Evolutionary conservation across 2,113 vertebrate species (phyloP), one percentile per base, ranked within the genome.

Genomic region (Kryptolebias marmoratus): DNA sequence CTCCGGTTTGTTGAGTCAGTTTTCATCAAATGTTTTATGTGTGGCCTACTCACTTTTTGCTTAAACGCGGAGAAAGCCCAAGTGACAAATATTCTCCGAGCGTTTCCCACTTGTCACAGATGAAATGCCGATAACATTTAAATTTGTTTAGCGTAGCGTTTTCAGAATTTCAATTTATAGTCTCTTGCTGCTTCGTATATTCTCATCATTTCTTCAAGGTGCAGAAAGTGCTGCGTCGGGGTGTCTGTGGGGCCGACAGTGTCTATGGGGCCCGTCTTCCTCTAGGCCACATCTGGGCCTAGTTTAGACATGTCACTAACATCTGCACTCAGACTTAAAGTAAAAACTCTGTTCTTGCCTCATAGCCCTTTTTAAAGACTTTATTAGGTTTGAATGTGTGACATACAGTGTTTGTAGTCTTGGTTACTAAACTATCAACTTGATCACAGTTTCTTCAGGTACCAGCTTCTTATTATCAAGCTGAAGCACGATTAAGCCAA

Each of bases 261-360:
- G 52, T 85, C 82, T 85, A 79, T 55, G 68, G 57, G 59, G 57
- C 59, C 60, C 61, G 55, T 77, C 84, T 59, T 86, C 73, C 68
- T 81, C 57, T 52, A 11, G 3, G 16, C 60, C 73, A 86, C 82
- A 89, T 91, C 86, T 91, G 87, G 76, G 11, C 65, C 56, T 13
- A 66, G 75, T 91, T 90, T 81, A 58, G 82, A 77, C 44, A 53
- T 79, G 53, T 82, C 84, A 81, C 78, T 77, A 56, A 85, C 75
- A 68, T 79, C 75, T 83, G 78, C 64, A 60, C 82, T 83, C 68
- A 75, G 62, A 36, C 56, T 84, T 76, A 64, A 52, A 30, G 27
- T 14, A 68, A 31, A 16, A 62, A 30, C 22, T 45, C 3, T 36
- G 32, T 36, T 36, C 68, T 77, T 75, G 30, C n/a, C 63, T 48